These are phyloP conservation scores for Scortum barcoo DNA, from an alignment of 2,113 vertebrate genomes.

Conservation along the genomic window DNA sequence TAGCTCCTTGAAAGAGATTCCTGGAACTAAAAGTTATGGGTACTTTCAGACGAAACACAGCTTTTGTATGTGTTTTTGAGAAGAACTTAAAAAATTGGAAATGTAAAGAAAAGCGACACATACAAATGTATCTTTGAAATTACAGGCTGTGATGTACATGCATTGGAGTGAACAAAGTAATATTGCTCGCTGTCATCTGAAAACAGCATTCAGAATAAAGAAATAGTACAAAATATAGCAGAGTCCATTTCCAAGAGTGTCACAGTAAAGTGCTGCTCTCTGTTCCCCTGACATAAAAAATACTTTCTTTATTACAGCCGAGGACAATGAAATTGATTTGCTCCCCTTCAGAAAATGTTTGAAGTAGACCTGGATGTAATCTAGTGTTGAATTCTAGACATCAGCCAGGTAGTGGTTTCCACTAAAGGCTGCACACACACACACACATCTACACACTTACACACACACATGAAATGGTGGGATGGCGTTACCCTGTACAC, in stretches of 20 bases:
- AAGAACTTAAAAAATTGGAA: too few relatives aligned
- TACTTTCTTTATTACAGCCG: conserved; percentile 25
- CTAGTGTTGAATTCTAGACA: conserved; percentile 29
- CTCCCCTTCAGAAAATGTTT: conserved; percentile 3
- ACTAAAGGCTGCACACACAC: conserved; percentile 15
- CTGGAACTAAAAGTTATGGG: too few relatives aligned
- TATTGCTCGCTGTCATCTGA: neutral
- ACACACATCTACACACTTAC: conserved; percentile 7
- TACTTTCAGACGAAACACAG: too few relatives aligned
- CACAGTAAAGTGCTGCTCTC: conserved; percentile 10
- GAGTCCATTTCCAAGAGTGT: neutral
- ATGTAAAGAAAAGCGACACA: too few relatives aligned
- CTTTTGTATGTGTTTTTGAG: too few relatives aligned
- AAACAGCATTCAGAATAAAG: neutral
- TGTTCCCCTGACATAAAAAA: conserved; percentile 6
- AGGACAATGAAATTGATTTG: conserved; percentile 55
- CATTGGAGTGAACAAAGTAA: neutral
- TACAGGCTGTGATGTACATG: neutral
- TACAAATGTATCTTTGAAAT: too few relatives aligned
- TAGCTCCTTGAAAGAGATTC: too few relatives aligned
- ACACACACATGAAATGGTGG: conserved; percentile 11
- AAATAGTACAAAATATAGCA: neutral
- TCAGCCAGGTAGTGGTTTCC: conserved; percentile 30
- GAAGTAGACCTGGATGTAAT: conserved; percentile 31
- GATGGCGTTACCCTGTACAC: conserved; percentile 20